Base-by-base conservation (phyloP, 2,888 invertebrate genomes). In the Listrodromus nycthemerus region DNA sequence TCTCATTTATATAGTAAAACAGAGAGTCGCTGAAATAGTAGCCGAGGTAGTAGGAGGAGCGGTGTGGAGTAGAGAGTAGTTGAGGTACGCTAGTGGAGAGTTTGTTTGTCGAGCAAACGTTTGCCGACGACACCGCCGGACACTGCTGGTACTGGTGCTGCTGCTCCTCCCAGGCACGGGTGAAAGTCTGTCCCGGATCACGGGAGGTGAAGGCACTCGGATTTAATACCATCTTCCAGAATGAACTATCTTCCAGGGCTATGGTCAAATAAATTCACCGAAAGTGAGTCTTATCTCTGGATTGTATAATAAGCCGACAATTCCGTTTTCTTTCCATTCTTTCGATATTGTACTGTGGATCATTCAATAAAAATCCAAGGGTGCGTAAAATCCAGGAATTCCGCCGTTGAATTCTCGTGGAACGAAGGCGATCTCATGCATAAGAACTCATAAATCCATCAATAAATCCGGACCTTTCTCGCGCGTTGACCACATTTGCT, bases 81-180 rank as follows among this genome's bases (percentile, higher is more conserved):
- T 79, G 87, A 73, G 80, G 80, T 75, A 84, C 82, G 86, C 86
- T 88, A 90, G 92, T 90, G 87, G 90, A 92, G 92, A 92, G 91
- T 92, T 93, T 93, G 93, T 93, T 93, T 93, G 92, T 90, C 91
- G 91, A 91, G 92, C 90, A 93, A 93, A 93, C 93, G 93, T 93
- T 93, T 93, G 93, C 91, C 91, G 91, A 92, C 92, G 93, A 93
- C 93, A 93, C 93, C 92, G 92, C 91, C 88, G 92, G 92, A 92
- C 93, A 92, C 92, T 91, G 92, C 91, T 92, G 92, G 91, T 90
- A 89, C 87, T 55, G 10, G 21, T 55, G 52, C 52, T 89, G 89
- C 90, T 89, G 88, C 82, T 78, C 89, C 90, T 88, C 89, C 87
- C 89, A 88, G 90, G 89, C 79, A 66, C 80, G 84, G 85, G 85